phyloP scores from a whole-genome alignment of 2,888 invertebrate genomes.

The Malachius bipustulatus region DNA sequence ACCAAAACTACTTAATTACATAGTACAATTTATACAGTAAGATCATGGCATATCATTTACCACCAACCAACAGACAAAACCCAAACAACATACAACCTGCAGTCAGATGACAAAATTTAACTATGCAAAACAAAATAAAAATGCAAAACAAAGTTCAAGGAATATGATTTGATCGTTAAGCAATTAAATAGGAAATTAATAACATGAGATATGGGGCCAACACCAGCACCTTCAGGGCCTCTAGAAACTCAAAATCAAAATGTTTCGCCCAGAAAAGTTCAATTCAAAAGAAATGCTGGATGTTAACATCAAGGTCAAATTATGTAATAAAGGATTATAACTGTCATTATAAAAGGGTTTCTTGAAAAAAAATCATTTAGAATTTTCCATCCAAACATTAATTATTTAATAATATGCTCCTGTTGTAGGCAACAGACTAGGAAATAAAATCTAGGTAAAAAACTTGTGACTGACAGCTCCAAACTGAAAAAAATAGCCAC shows the following conservation, averaged over 20 bases:
- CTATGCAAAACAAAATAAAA: slow-evolving; percentile 19
- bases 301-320: neutral
- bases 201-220: slow-evolving; percentile 20
- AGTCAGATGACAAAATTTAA: slow-evolving; percentile 33
- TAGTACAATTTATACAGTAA: too few species aligned
- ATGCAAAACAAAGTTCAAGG: too few species aligned
- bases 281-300: neutral
- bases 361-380: too few species aligned
- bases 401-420: too few species aligned
- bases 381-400: too few species aligned
- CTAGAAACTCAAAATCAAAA: slow-evolving; percentile 30
- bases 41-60: neutral
- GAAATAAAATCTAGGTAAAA: too few species aligned
- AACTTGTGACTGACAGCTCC: too few species aligned
- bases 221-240: slow-evolving; percentile 35
- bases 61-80: slow-evolving; percentile 25
- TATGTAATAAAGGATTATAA: neutral
- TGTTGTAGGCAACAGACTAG: too few species aligned
- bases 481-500: slow-evolving; percentile 27
- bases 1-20: too few species aligned
- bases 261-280: slow-evolving; percentile 19
- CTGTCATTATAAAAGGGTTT: neutral
- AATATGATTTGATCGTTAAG: slow-evolving; percentile 14
- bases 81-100: slow-evolving; percentile 28
- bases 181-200: slow-evolving; percentile 1